Conservation (phyloP, 2,888 invertebrate genomes). For the Lasius platythorax region DNA sequence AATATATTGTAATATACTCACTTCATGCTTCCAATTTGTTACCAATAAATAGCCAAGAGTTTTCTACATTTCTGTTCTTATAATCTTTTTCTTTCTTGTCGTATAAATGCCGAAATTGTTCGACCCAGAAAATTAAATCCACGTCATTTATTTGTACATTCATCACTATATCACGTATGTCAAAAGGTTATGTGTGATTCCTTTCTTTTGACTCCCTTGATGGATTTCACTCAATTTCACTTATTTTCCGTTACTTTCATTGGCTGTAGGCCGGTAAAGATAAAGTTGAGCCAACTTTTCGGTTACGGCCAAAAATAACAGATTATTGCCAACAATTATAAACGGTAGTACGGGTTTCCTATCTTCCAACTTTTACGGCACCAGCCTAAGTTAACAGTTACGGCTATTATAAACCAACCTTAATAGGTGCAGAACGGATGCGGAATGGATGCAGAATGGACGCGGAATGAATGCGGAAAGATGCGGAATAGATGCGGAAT, state of each 20-base stretch:
- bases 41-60: neutral
- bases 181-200: too few species aligned
- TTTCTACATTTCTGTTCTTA: constrained; percentile 4
- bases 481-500: too few species aligned
- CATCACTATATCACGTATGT: too few species aligned
- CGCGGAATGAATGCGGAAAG: too few species aligned
- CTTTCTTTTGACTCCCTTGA: too few species aligned
- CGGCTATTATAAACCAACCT: too few species aligned
- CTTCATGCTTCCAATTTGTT: constrained; percentile 2
- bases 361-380: neutral
- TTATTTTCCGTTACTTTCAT: neutral
- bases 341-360: neutral
- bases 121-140: neutral
- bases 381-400: too few species aligned
- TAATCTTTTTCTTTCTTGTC: constrained; percentile 11
- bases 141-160: neutral
- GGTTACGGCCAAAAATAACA: constrained; percentile 1
- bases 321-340: neutral
- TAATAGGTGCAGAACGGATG: too few species aligned
- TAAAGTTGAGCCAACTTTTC: constrained; percentile 3
- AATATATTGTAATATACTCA: constrained; percentile 20
- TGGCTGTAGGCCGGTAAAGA: constrained; percentile 5
- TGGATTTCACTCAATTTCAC: neutral
- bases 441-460: too few species aligned
- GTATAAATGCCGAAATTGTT: constrained; percentile 18